Evolutionary conservation across 2,888 invertebrate species (phyloP).

Genomic region (Diarsia dahlii): DNA sequence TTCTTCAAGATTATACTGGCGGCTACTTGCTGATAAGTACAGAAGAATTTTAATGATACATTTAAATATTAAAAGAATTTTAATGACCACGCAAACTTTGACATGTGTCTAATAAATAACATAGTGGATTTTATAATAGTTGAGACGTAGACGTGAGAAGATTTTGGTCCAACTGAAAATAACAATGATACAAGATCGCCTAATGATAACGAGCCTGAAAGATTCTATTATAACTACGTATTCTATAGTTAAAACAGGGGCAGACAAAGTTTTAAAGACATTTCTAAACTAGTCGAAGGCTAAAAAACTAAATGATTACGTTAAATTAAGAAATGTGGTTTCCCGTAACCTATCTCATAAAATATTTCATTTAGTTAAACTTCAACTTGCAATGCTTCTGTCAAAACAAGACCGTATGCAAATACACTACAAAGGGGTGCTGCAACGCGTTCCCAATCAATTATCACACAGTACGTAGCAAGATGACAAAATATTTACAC

Average conservation of each 20-base stretch:
- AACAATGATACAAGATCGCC: not conserved
- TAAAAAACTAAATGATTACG: not conserved
- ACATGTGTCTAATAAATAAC: constrained; percentile 27
- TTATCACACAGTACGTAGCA: constrained; percentile 16
- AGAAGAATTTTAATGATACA: constrained; percentile 41
- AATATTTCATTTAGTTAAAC: not conserved
- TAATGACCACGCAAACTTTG: constrained; percentile 39
- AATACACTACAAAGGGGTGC: constrained; percentile 19
- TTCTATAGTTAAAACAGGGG: not conserved
- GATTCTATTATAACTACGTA: not conserved
- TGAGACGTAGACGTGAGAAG: not conserved
- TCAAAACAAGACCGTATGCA: constrained; percentile 22
- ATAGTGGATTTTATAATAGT: constrained; percentile 4
- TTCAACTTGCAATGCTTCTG: not conserved
- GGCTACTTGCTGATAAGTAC: constrained; percentile 15
- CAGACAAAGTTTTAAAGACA: not conserved
- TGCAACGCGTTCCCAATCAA: constrained; percentile 28
- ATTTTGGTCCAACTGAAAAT: constrained; percentile 3
- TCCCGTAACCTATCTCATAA: not conserved
- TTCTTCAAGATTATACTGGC: constrained; percentile 45
- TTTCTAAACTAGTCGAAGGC: not conserved
- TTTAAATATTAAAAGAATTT: constrained; percentile 50
- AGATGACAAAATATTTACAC: constrained; percentile 33
- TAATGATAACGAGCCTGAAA: not conserved
- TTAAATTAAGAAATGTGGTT: not conserved